Base-by-base conservation (phyloP, 2,888 invertebrate species). In the Pollenia angustigena region DNA sequence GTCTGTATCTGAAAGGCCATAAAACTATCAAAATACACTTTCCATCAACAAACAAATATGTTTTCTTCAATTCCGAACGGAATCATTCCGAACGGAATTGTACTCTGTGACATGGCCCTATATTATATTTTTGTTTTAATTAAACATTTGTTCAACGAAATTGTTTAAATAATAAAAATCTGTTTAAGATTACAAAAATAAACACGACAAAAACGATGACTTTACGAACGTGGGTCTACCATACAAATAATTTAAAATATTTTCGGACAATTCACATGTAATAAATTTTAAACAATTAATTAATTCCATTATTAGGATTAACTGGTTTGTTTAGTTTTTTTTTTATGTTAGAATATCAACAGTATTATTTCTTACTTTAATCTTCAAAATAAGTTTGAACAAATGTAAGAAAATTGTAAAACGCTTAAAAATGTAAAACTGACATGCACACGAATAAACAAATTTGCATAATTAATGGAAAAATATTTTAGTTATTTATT, bases 111-210 rank as follows among this genome's bases (percentile, higher is more conserved):
- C n/a, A n/a, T n/a, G n/a, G n/a, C n/a, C n/a, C n/a, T n/a, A 32
- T 62, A n/a, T 62, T 62, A 1, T 14, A 32, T 32, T 75, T 62
- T 42, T 12, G 2, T n/a, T 60, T 71, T 62, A 52, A 52, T 71
- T 79, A 50, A 50, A 60, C 8, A 14, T 69, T 50, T 54, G 14
- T 69, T 79, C 9, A 79, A 52, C 8, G 42, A 66, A 4, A 78
- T 44, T 66, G 16, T 54, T 12, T 32, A n/a, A 66, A 64, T 46
- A 54, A 54, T 76, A 64, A 66, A 32, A 50, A 50, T 42, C 12
- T 58, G 18, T 60, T 40, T 18, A 56, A 23, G 54, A 11, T 56
- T 56, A 23, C 23, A 23, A 23, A 18, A 44, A 56, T 16, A 32
- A 32, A 54, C 54, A 50, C 10, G 54, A 4, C 12, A 9, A 11